Base-by-base conservation (phyloP, 35 echinoderm and acorn worm genomes). In the Apostichopus japonicus region DNA sequence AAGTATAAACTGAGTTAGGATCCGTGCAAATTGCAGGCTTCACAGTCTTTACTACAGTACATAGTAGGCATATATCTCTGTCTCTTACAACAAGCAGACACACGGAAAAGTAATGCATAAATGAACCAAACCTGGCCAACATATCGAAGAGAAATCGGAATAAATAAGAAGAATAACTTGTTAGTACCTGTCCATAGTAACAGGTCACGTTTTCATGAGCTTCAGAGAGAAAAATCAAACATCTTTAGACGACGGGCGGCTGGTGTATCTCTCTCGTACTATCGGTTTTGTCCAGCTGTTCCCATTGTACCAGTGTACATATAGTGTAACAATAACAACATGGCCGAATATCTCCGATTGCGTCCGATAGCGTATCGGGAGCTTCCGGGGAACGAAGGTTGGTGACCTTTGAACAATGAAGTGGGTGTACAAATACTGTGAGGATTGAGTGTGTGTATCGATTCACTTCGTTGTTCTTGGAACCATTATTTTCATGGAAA, bases 271-370 rank as follows among this genome's bases (percentile, higher is more conserved):
- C 17, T 84, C 81, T 84, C 54, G 54, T 84, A 84, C 81, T 84
- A 84, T 84, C 81, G 81, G 81, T 84, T n/a, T 84, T 57, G 56
- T 84, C 81, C 81, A 84, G 81, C 81, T 84, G 81, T 84, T 84
- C 81, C 53, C 81, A 84, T 84, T 84, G 81, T 84, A 84, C 81
- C 54, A 84, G 8, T 84, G 54, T 58, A 89, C 86, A 72, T 89
- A 89, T 63, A 89, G 10, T 25, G 86, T 89, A 72, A 89, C 86
- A 89, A 89, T 89, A 89, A 89, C 86, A 89, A 89, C 86, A 89
- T 89, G 61, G 86, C 59, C 86, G 86, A 89, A 89, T 21, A 24
- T 33, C 19, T 72, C 67, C 86, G 86, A 75, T 51, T 72, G 16
- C 1, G 24, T 89, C 67, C 86, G 86, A 63, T 7, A 71, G 6